Evolutionary conservation across 2,888 invertebrate genomes (phyloP), one percentile per base, ranked within the genome.

Genomic region (Pandemis cinnamomeana): DNA sequence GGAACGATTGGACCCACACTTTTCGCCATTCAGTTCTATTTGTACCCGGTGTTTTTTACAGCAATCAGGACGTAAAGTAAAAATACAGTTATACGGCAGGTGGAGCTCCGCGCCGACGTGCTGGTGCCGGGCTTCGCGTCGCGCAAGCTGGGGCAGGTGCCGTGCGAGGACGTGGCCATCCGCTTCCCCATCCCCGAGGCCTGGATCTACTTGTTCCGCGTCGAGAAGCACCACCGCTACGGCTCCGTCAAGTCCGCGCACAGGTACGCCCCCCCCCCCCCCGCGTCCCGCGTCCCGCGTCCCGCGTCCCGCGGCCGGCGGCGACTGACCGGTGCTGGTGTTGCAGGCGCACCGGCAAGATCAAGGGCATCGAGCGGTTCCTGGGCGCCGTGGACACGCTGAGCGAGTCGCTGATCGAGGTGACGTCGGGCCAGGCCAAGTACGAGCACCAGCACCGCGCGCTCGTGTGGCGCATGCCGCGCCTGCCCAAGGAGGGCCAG

Each of bases 181-280:
- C 95, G 98, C 71, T 98, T 99, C 90, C 99, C 99, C 13, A 98
- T 99, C 83, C 99, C 99, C 27, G 99, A 99, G 92, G 98, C 98
- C 87, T 99, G 99, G 99, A 99, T 99, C 86, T 99, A 99, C 92
- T 95, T 99, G 86, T 99, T 99, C 95, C 96, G 99, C 77, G 99
- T 99, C 62, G 99, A 99, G 91, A 99, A 99, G 87, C 98, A 99
- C 90, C 99, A 99, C 86, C 96, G 99, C 85, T 99, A 99, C 89
- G 99, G 99, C 15, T 98, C 99, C n/a, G 97, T 99, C 44, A 99
- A 99, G 91, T 98, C 99, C 0, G 97, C 98, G 20, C 97, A 98
- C 90, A 95, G 96, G 94, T 94, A 71, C 15, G 0, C n/a, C 15
- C 6, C 48, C 60, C 0, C 11, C 0, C 10, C 46, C 4, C 10